Conservation (phyloP, 2,113 vertebrate species). For the Baryphthengus martii region DNA sequence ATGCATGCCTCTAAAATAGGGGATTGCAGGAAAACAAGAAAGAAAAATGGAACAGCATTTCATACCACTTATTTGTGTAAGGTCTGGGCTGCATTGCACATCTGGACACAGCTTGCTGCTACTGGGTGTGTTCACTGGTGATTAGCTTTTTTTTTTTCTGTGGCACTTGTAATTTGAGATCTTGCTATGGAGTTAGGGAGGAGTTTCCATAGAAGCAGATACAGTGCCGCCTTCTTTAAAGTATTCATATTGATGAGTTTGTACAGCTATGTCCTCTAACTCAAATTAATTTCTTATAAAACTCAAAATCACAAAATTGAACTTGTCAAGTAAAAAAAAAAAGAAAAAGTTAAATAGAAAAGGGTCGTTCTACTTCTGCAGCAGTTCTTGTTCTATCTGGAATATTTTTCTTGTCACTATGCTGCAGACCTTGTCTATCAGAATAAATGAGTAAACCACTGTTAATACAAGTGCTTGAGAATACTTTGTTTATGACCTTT, state of each 20-base stretch:
- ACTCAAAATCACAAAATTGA: background rate
- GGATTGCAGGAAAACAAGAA: background rate
- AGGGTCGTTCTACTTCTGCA: background rate
- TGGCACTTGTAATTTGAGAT: background rate
- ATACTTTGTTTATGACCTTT: background rate
- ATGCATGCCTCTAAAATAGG: background rate
- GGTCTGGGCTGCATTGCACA: background rate
- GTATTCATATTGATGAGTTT: background rate
- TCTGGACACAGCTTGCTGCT: constrained; percentile 20
- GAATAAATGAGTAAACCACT: background rate
- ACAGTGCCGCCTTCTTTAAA: background rate
- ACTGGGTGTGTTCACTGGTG: background rate
- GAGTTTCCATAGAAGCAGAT: background rate
- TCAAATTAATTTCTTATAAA: background rate
- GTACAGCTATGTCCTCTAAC: background rate
- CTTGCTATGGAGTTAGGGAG: background rate
- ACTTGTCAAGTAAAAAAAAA: background rate
- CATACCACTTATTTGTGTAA: background rate
- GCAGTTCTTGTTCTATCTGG: background rate
- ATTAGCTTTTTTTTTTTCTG: background rate
- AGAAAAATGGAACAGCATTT: background rate
- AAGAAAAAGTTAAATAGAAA: background rate
- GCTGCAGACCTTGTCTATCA: background rate
- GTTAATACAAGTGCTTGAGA: background rate
- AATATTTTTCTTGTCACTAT: background rate